These are phyloP conservation scores for Argyresthia albistria DNA, from an alignment of 2,888 invertebrate species.

Conservation along the genomic window DNA sequence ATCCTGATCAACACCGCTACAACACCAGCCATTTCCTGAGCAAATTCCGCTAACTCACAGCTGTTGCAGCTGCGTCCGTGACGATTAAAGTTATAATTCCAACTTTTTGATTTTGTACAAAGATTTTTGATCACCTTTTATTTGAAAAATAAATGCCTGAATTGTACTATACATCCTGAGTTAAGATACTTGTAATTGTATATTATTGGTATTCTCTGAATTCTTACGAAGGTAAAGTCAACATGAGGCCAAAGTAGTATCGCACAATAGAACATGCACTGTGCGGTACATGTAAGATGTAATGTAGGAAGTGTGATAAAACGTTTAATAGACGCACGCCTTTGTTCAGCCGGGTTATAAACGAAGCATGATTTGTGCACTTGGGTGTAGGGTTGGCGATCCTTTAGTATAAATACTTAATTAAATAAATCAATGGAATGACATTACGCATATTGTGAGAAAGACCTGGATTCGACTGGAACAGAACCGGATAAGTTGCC, in stretches of 20 bases:
- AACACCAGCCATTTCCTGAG: no score
- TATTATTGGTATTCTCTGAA: neutral
- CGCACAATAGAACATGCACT: neutral
- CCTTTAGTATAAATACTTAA: neutral
- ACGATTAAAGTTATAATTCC: no score
- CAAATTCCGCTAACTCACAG: no score
- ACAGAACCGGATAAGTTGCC: no score
- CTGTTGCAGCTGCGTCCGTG: no score
- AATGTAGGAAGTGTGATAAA: conserved; percentile 42
- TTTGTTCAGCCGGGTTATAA: conserved; percentile 7
- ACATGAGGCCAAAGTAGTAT: neutral
- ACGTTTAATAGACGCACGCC: conserved; percentile 15
- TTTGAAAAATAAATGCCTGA: no score
- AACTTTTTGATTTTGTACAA: no score
- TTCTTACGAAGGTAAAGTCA: neutral
- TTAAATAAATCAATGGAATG: neutral
- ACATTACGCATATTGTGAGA: neutral
- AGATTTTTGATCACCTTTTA: no score
- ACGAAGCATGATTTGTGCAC: conserved; percentile 3
- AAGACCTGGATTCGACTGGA: no score
- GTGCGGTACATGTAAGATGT: neutral
- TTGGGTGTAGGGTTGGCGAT: neutral
- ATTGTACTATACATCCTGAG: no score
- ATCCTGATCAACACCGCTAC: no score
- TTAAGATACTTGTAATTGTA: no score